These are phyloP conservation scores for Diachasmimorpha longicaudata DNA, from an alignment of 1,140 invertebrate genomes.

Conservation along the genomic window DNA sequence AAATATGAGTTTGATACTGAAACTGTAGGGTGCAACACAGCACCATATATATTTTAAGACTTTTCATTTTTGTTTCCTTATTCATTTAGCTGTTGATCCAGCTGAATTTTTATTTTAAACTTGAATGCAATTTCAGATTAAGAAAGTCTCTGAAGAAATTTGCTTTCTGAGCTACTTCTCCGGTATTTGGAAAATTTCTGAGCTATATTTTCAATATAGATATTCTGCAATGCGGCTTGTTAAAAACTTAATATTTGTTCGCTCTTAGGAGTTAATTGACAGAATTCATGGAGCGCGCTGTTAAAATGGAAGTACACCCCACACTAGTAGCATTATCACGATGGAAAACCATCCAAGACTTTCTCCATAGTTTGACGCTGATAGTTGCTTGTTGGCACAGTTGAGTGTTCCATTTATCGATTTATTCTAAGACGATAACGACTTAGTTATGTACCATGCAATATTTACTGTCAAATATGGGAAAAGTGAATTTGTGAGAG, in stretches of 20 bases:
- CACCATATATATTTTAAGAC: not conserved
- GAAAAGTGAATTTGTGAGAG: not conserved
- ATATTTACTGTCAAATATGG: not conserved
- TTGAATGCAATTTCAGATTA: too few species aligned
- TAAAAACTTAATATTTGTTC: too few species aligned
- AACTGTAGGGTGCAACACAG: not conserved
- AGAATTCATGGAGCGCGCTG: not conserved
- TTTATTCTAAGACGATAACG: not conserved
- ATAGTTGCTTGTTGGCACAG: slow-evolving; percentile 15
- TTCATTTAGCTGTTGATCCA: too few species aligned
- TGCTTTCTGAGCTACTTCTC: too few species aligned
- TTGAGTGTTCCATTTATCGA: not conserved
- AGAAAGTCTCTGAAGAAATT: too few species aligned
- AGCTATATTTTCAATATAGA: too few species aligned
- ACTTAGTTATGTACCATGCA: not conserved
- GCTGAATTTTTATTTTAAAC: too few species aligned
- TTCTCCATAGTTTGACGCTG: slow-evolving; percentile 17
- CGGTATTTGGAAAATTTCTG: too few species aligned
- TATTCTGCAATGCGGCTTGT: too few species aligned
- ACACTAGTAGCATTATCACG: not conserved
- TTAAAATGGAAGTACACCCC: not conserved
- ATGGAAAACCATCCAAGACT: not conserved
- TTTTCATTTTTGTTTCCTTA: not conserved
- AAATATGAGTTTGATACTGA: not conserved
- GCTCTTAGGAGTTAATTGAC: too few species aligned